These are phyloP conservation scores for Axinella damicornis DNA, from an alignment of 37 sponge, comb jelly and placozoan species.

Conservation along the genomic window DNA sequence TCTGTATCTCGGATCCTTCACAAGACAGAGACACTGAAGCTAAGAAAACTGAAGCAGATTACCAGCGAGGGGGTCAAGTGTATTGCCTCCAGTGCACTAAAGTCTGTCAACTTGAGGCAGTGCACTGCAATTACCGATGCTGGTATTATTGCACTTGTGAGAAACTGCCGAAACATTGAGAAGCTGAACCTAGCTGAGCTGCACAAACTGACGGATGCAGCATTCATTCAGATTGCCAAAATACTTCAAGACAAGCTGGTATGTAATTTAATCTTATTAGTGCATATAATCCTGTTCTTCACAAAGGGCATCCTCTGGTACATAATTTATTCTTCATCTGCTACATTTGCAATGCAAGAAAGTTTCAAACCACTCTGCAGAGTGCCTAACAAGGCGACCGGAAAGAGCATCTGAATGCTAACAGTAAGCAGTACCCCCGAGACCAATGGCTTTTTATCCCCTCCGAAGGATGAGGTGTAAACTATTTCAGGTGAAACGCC, in stretches of 20 bases:
- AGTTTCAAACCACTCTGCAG: too few species aligned
- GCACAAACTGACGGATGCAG: slow-evolving; percentile 55
- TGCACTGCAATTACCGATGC: slow-evolving; percentile 55
- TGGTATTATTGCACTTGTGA: slow-evolving; percentile 51
- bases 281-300: too few species aligned
- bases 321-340: too few species aligned
- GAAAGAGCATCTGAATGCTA: too few species aligned
- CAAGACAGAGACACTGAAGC: slow-evolving; percentile 47
- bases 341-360: too few species aligned
- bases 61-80: slow-evolving; percentile 48
- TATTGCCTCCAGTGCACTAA: slow-evolving; percentile 36
- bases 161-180: slow-evolving; percentile 72
- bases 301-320: too few species aligned
- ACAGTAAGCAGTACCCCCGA: too few species aligned
- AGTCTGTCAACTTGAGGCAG: slow-evolving; percentile 38
- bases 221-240: slow-evolving; percentile 45
- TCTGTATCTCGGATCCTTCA: slow-evolving; percentile 41
- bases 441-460: too few species aligned
- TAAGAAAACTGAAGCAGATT: slow-evolving; percentile 48
- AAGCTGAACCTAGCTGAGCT: slow-evolving; percentile 56
- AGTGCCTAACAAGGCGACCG: too few species aligned
- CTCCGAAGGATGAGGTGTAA: too few species aligned
- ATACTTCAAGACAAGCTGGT: slow-evolving; percentile 67
- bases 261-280: background rate
- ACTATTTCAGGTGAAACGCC: too few species aligned